Evolutionary conservation across 2,113 vertebrate species (phyloP).

Genomic region (Microcebus murinus): DNA sequence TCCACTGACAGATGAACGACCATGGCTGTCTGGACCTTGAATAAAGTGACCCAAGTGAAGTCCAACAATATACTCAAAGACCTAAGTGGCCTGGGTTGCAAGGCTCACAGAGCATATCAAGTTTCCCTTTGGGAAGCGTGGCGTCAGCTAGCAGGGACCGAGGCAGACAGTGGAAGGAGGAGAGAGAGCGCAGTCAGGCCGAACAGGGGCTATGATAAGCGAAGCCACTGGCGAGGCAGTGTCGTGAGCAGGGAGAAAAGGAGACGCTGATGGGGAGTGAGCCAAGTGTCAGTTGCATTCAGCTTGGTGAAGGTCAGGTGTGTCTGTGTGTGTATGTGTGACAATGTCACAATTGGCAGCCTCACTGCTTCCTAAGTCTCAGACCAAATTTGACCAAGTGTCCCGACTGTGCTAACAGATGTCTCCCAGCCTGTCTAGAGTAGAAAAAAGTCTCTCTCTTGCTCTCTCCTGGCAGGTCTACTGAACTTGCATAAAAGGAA

Average conservation of each 20-base stretch:
- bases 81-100: neutral
- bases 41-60: neutral
- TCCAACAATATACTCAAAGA: neutral
- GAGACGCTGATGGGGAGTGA: neutral
- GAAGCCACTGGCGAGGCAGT: neutral
- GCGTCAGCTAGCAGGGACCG: neutral
- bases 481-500: neutral
- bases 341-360: neutral
- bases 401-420: neutral
- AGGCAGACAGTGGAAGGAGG: neutral
- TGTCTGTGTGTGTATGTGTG: neutral
- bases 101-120: neutral
- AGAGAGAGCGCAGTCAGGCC: neutral
- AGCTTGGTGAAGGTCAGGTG: neutral
- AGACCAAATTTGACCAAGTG: neutral
- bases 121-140: neutral
- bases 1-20: neutral
- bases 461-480: neutral
- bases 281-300: neutral
- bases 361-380: neutral
- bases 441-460: neutral
- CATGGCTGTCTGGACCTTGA: neutral
- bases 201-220: neutral
- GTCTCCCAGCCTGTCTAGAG: neutral
- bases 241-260: neutral